Evolutionary conservation across 2,113 vertebrate species (phyloP).

Genomic region (Phyllostomus hastatus): DNA sequence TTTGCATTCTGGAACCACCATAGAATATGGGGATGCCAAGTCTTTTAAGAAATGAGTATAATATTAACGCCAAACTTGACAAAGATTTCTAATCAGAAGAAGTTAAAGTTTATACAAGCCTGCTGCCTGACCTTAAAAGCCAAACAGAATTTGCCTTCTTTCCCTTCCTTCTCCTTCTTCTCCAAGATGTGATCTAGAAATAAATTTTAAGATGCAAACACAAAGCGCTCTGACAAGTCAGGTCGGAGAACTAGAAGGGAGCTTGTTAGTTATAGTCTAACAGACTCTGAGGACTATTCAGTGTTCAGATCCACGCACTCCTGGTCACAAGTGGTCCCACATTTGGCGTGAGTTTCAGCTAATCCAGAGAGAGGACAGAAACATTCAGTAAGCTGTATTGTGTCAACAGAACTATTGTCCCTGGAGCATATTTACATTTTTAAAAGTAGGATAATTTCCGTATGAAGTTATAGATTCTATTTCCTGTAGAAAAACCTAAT

Average conservation of each 20-base stretch:
- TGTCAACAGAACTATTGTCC: background rate
- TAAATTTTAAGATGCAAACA: background rate
- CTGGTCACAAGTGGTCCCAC: background rate
- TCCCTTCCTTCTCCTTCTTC: background rate
- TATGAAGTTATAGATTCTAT: background rate
- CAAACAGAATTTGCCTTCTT: background rate
- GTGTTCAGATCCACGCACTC: background rate
- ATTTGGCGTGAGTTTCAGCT: background rate
- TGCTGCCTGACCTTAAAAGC: conserved; percentile 19
- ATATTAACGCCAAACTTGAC: background rate
- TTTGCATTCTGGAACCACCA: background rate
- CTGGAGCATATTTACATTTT: background rate
- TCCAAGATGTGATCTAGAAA: background rate
- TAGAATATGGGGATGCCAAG: background rate
- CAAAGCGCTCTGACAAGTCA: background rate
- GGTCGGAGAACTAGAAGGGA: background rate
- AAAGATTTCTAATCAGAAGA: conserved; percentile 38
- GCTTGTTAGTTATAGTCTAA: background rate
- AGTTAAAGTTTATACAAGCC: conserved; percentile 42
- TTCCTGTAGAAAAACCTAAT: conserved; percentile 1
- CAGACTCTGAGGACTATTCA: background rate
- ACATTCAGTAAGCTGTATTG: background rate
- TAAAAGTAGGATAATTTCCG: conserved; percentile 8
- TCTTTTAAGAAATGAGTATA: background rate
- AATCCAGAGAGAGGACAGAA: background rate